Percentiles rank a stretch among this genome's conserved stretches.
These are phyloP conservation scores for Mustela erminea DNA, from an alignment of 2,797 vertebrate genomes.

Conservation along the genomic window DNA sequence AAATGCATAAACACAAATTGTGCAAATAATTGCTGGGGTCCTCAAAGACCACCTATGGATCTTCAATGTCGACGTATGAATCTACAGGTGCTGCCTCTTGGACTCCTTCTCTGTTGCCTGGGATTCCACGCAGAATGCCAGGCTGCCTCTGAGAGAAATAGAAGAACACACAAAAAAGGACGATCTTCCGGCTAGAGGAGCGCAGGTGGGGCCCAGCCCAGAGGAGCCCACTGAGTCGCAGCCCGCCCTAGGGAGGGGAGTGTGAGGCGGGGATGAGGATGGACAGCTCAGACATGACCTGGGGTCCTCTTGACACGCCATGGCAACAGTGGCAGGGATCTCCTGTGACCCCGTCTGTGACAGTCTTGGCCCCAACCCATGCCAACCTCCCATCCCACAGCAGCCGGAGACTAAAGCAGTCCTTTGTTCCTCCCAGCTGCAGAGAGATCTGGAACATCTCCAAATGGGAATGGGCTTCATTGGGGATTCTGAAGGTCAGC, in stretches of 20 bases:
- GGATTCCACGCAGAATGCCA: neutral
- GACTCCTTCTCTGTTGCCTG: neutral
- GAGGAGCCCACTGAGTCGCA: neutral
- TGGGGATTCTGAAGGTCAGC: neutral
- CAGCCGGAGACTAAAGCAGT: neutral
- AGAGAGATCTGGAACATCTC: conserved; percentile 14
- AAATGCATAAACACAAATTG: neutral
- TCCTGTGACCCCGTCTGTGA: neutral
- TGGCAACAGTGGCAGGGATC: neutral
- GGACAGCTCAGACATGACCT: neutral
- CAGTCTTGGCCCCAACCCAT: neutral
- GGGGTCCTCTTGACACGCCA: neutral
- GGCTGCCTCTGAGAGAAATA: neutral
- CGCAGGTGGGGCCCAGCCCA: neutral
- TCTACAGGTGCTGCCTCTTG: neutral
- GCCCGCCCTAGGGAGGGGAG: neutral
- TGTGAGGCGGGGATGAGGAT: neutral
- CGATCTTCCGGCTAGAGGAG: neutral
- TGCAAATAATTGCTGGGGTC: neutral
- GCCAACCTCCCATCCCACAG: neutral
- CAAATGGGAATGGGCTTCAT: neutral
- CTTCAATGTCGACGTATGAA: neutral
- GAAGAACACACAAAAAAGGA: neutral
- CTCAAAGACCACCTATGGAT: neutral
- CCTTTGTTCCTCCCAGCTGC: neutral